phyloP scores from a whole-genome alignment of 2,888 invertebrate species.

The Drosophila antonietae region DNA sequence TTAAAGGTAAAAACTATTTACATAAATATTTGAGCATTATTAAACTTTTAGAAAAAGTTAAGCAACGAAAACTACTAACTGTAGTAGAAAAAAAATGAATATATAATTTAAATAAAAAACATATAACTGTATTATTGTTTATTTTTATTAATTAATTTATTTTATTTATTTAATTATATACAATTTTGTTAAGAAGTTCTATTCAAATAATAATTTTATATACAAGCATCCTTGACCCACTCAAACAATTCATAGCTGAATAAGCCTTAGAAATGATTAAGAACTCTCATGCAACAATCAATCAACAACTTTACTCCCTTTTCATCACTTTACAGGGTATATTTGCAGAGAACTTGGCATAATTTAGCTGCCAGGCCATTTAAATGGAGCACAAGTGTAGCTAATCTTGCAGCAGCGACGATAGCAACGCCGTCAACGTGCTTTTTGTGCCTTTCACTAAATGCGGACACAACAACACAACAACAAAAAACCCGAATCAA shows the following conservation, averaged over 20 bases:
- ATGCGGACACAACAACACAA: conserved; percentile 44
- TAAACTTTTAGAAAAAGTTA: no score
- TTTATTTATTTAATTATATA: no score
- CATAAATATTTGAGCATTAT: no score
- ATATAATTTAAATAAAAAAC: no score
- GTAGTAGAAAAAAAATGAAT: no score
- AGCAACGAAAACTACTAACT: no score
- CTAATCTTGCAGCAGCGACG: conserved; percentile 72
- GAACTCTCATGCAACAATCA: background rate
- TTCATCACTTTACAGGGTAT: conserved; percentile 14
- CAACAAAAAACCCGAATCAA: conserved; percentile 19
- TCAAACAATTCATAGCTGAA: background rate
- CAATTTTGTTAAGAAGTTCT: no score
- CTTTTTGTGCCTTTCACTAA: conserved; percentile 71
- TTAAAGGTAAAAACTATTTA: no score
- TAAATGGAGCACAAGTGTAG: conserved; percentile 81
- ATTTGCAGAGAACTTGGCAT: conserved; percentile 71
- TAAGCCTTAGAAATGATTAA: background rate
- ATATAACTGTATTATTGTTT: no score
- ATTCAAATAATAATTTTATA: no score
- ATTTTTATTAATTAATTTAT: no score
- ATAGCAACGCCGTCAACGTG: conserved; percentile 61
- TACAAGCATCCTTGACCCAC: no score
- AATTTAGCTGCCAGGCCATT: conserved; percentile 78
- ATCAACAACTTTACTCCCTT: background rate